Percentiles rank a stretch among this genome's conserved stretches.
These are phyloP conservation scores for Scytalopus superciliaris DNA, from an alignment of 2,113 vertebrate species.

Conservation along the genomic window DNA sequence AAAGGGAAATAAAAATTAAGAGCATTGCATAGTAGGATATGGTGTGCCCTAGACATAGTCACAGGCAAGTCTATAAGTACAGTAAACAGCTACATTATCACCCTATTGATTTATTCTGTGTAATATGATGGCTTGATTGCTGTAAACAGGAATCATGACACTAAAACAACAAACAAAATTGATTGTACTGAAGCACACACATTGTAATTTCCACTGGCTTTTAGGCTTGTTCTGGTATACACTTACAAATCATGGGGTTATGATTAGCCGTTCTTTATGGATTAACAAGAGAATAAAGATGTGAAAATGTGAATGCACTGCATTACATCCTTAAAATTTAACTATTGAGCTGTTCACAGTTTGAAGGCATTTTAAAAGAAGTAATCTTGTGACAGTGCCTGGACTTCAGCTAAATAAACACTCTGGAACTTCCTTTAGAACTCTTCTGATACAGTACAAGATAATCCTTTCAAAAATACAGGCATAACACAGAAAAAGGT, in stretches of 20 bases:
- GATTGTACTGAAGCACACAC: constrained; percentile 37
- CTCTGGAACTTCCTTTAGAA: not conserved
- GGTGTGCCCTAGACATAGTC: not conserved
- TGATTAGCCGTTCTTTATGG: not conserved
- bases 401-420: not conserved
- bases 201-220: constrained; percentile 40
- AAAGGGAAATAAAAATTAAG: constrained; percentile 40
- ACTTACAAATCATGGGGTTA: not conserved
- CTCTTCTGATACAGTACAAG: not conserved
- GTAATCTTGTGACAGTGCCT: not conserved
- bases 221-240: not conserved
- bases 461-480: not conserved
- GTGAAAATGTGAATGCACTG: not conserved
- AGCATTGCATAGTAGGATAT: not conserved
- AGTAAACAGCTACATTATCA: constrained; percentile 60
- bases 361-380: not conserved
- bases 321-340: not conserved
- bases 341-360: not conserved
- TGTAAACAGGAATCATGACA: constrained; percentile 53
- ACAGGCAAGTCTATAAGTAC: constrained; percentile 15
- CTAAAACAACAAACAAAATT: constrained; percentile 67
- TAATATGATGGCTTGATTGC: constrained; percentile 40
- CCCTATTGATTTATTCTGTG: constrained; percentile 48
- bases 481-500: not conserved
- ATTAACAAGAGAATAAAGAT: not conserved